Percentiles rank a stretch among this genome's conserved stretches.
Conservation (phyloP, 2,797 vertebrate species). For the Semaprochilodus insignis region DNA sequence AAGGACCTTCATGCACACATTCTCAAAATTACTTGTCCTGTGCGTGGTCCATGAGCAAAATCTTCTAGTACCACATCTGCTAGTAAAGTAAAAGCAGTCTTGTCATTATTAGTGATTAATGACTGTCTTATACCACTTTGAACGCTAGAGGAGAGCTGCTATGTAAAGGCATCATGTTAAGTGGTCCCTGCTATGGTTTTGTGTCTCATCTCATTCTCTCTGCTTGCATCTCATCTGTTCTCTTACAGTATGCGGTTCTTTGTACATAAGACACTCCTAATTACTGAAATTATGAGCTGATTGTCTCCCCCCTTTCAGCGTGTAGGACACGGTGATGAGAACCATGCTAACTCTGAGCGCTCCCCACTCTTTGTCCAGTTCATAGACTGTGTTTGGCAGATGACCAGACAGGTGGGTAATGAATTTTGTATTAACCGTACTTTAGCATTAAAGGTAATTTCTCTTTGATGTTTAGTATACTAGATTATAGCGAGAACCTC, state of each 20-base stretch:
- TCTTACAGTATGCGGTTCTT: neutral
- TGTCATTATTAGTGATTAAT: too few relatives aligned
- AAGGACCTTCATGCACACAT: too few relatives aligned
- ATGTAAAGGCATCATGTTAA: too few relatives aligned
- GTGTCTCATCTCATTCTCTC: neutral
- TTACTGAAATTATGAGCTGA: neutral
- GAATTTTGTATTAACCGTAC: neutral
- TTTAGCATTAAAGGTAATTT: neutral
- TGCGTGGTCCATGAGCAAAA: too few relatives aligned
- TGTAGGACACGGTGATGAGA: slow-evolving; percentile 91
- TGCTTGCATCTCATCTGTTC: neutral
- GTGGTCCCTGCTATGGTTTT: too few relatives aligned
- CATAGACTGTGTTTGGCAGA: slow-evolving; percentile 98
- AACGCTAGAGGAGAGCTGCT: too few relatives aligned
- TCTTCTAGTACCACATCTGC: too few relatives aligned
- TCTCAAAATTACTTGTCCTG: too few relatives aligned
- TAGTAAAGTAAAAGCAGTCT: too few relatives aligned
- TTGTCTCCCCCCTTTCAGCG: slow-evolving; percentile 70
- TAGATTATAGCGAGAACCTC: neutral
- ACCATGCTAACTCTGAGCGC: slow-evolving; percentile 91
- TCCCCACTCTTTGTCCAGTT: slow-evolving; percentile 97
- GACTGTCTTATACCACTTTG: too few relatives aligned
- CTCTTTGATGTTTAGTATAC: neutral
- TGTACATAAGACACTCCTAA: neutral
- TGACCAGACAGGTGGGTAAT: slow-evolving; percentile 87